A percentile compares a stretch with the other conserved stretches of the same genome.
phyloP scores from a whole-genome alignment of 2,113 vertebrate species.

The Semnornis frantzii region DNA sequence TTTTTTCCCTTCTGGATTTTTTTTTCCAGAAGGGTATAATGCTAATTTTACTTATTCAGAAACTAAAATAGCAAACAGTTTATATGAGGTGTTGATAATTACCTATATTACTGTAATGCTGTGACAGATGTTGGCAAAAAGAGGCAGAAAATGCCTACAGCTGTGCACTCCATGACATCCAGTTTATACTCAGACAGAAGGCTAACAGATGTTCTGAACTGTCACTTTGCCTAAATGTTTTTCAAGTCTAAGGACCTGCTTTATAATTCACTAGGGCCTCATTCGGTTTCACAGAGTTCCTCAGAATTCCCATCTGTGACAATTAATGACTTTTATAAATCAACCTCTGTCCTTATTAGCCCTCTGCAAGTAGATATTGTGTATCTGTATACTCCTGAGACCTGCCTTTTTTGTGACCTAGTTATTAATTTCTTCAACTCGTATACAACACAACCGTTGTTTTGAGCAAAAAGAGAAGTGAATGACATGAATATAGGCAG shows the following conservation, averaged over 20 bases:
- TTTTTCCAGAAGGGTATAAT: slow-evolving; percentile 65
- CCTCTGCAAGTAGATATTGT: slow-evolving; percentile 69
- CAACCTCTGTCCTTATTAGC: slow-evolving; percentile 75
- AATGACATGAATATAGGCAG: not conserved
- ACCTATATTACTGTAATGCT: slow-evolving; percentile 83
- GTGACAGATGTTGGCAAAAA: slow-evolving; percentile 92
- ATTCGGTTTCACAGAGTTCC: slow-evolving; percentile 76
- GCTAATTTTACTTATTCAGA: slow-evolving; percentile 84
- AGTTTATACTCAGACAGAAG: slow-evolving; percentile 80
- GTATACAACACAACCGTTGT: slow-evolving; percentile 60
- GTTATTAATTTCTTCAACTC: slow-evolving; percentile 82
- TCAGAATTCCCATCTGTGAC: slow-evolving; percentile 76
- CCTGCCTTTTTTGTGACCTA: slow-evolving; percentile 54
- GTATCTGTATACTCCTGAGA: slow-evolving; percentile 67
- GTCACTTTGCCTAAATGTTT: slow-evolving; percentile 83
- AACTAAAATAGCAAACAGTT: slow-evolving; percentile 82
- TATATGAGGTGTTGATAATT: slow-evolving; percentile 85
- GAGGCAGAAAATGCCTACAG: slow-evolving; percentile 89
- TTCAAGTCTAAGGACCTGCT: slow-evolving; percentile 78
- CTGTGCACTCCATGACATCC: slow-evolving; percentile 84
- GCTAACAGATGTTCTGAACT: slow-evolving; percentile 90
- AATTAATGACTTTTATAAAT: slow-evolving; percentile 76
- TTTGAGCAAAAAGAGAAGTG: slow-evolving; percentile 5
- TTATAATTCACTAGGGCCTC: slow-evolving; percentile 73
- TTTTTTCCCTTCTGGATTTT: slow-evolving; percentile 10